Base-by-base conservation (phyloP, 2,113 vertebrate species). In the Zosterops borbonicus region DNA sequence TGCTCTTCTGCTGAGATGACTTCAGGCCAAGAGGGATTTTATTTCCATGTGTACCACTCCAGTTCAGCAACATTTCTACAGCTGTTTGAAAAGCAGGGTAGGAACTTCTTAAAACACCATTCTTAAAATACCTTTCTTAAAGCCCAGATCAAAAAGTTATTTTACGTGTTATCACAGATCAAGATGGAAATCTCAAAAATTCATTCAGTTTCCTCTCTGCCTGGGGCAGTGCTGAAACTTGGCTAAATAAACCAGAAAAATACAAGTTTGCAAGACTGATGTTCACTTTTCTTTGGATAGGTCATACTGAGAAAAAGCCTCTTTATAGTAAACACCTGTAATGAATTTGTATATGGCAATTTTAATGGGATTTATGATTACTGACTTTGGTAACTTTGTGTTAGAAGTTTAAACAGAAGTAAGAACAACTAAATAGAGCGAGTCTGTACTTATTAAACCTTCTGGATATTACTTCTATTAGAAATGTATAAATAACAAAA, bases 291-390 rank as follows among this genome's bases (percentile, higher is more conserved):
- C 39, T 87, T 59, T 94, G 80, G 93, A 82, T 46, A 76, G 47
- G 60, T 44, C 33, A 63, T 71, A 62, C 44, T 89, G 63, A 33
- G 39, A 83, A 94, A 94, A 94, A 94, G 67, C 27, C 63, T 93
- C 46, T 49, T 84, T 65, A 94, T 53, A 90, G 78, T 74, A 49
- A 90, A 52, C 70, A 94, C n/a, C 62, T 96, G 39, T 33, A 77
- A 50, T 49, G 44, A 80, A 81, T 97, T 94, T 96, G 41, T 89
- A 41, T 70, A 49, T 24, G 77, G 58, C 60, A 55, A 4, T 89
- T 95, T 94, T 79, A 89, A 83, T 68, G 58, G 83, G 55, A 76
- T 95, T 93, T 92, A 41, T 83, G 90, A 91, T 74, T 83, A 86
- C 63, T 78, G 81, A 85, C 29, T 89, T 47, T 58, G 31, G n/a